A percentile compares a stretch with the other conserved stretches of the same genome.
Conservation (phyloP, 2,113 vertebrate genomes). For the Otocyon megalotis region DNA sequence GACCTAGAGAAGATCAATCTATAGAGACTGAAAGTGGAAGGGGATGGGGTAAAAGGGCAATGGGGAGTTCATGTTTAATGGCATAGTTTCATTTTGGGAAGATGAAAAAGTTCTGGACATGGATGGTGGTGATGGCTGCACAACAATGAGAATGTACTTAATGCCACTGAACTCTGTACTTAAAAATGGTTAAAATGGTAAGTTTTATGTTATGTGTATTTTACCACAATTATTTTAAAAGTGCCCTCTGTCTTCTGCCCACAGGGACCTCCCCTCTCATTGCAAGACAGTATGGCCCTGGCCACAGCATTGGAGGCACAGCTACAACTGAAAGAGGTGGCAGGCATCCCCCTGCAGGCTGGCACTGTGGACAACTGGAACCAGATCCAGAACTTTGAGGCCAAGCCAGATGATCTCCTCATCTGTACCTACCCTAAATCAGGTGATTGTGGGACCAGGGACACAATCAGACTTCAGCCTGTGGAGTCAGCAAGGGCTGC, state of each 20-base stretch:
- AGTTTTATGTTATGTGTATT: neutral
- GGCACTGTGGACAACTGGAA: slow-evolving; percentile 88
- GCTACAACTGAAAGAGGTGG: slow-evolving; percentile 50
- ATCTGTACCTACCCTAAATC: slow-evolving; percentile 91
- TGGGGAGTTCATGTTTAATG: neutral
- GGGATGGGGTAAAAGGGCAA: accelerated
- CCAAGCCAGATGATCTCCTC: slow-evolving; percentile 89
- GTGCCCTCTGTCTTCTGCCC: neutral
- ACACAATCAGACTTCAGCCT: too few species aligned
- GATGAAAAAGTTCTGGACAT: neutral
- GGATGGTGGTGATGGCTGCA: accelerated
- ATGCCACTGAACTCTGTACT: neutral
- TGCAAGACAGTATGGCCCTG: neutral
- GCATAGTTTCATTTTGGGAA: neutral
- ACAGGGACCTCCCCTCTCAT: neutral
- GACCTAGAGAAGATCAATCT: neutral
- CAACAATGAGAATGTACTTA: neutral
- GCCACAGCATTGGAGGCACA: neutral
- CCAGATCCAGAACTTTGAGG: slow-evolving; percentile 87
- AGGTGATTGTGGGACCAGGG: slow-evolving; percentile 80
- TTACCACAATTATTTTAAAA: neutral
- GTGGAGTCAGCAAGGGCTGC: neutral
- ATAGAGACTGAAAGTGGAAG: neutral
- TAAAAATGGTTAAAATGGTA: neutral
- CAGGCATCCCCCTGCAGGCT: slow-evolving; percentile 83